A percentile compares a stretch with the other conserved stretches of the same genome.
Conservation (phyloP, 2,113 vertebrate species). For the Saiga tatarica region DNA sequence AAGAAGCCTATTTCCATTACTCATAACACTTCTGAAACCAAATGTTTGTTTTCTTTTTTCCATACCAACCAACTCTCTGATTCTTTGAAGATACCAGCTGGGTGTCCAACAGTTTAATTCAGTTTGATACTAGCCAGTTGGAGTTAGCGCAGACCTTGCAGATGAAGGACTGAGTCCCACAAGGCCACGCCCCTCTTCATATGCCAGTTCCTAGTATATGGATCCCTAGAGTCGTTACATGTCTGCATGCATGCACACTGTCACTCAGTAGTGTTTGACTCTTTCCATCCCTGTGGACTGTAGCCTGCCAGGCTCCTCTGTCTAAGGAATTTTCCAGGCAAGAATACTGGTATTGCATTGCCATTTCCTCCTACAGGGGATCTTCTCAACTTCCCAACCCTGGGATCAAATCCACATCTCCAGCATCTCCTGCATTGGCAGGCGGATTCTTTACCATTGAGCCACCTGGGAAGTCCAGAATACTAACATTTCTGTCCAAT, state of each 20-base stretch:
- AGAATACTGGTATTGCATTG: not conserved
- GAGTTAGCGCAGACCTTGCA: not conserved
- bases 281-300: not conserved
- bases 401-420: not conserved
- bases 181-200: not conserved
- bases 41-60: not conserved
- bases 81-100: not conserved
- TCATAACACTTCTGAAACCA: not conserved
- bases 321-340: not conserved
- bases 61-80: not conserved
- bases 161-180: not conserved
- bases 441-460: fast-evolving
- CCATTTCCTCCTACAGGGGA: not conserved
- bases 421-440: not conserved
- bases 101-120: not conserved
- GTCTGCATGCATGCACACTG: not conserved
- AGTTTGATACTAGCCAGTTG: not conserved
- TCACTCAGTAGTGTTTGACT: not conserved
- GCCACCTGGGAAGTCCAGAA: not conserved
- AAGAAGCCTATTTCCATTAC: not conserved
- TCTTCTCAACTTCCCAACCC: not conserved
- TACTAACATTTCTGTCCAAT: not conserved
- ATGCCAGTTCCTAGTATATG: not conserved
- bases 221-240: not conserved
- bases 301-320: not conserved